Evolutionary conservation across 2,888 invertebrate genomes (phyloP).

Genomic region (Caenorhabditis drosophilae): DNA sequence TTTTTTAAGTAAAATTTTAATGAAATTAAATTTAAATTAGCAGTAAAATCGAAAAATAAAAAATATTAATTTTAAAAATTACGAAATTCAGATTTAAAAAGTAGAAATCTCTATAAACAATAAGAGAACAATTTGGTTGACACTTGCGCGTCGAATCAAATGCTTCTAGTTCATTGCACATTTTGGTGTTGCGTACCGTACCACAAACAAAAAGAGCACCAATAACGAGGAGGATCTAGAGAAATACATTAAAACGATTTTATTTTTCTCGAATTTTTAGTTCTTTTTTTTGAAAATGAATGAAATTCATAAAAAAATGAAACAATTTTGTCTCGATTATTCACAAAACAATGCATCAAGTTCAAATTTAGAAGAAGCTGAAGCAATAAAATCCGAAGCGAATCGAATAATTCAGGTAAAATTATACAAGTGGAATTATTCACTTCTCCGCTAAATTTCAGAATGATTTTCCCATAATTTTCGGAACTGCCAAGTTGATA

Average conservation of each 20-base stretch:
- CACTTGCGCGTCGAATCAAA: slow-evolving; percentile 5
- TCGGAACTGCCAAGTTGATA: no score
- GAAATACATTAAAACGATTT: no score
- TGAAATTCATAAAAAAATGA: background rate
- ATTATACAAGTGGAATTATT: no score
- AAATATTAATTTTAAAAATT: background rate
- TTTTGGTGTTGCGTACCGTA: slow-evolving; percentile 7
- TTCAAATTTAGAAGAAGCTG: background rate
- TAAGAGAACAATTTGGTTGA: no score
- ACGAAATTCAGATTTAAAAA: no score
- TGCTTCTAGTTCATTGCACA: background rate
- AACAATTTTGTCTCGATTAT: background rate
- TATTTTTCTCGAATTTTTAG: no score
- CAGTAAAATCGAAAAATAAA: background rate
- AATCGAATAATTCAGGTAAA: background rate
- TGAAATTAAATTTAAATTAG: background rate
- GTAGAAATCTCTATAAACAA: no score
- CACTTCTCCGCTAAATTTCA: no score
- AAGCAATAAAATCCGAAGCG: background rate
- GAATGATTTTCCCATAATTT: background rate
- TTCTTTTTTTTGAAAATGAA: background rate
- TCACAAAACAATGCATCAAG: background rate
- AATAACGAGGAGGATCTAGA: no score
- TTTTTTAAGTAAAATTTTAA: background rate
- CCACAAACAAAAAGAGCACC: no score